Percentiles rank a stretch among this genome's conserved stretches.
Evolutionary conservation across 2,113 vertebrate species (phyloP).

Genomic region (Leuciscus idus): DNA sequence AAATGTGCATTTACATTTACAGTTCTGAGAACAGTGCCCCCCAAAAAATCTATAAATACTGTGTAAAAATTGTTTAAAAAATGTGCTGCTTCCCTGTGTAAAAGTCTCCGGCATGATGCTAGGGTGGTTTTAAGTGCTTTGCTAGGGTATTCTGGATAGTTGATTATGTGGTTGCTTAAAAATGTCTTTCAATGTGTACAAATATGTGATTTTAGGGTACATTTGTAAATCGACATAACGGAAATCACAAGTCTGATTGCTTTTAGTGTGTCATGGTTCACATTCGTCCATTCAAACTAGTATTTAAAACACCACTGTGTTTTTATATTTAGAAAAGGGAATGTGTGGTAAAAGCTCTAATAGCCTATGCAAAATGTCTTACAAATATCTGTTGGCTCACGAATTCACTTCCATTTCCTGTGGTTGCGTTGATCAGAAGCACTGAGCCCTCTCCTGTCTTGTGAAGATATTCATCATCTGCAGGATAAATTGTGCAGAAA

Average conservation of each 20-base stretch:
- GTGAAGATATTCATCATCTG: conserved; percentile 74
- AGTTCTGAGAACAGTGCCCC: background rate
- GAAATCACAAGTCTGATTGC: too few species aligned
- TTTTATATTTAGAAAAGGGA: background rate
- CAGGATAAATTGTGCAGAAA: conserved; percentile 1
- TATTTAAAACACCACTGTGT: background rate
- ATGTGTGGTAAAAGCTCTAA: background rate
- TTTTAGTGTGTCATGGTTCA: background rate
- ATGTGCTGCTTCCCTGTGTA: background rate
- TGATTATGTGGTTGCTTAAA: background rate
- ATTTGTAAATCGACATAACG: too few species aligned
- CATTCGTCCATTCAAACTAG: background rate
- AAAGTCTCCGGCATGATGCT: background rate
- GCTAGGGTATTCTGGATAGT: background rate
- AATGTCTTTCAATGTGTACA: background rate
- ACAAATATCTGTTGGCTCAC: conserved; percentile 82
- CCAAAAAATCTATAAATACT: too few species aligned
- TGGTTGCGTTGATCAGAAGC: conserved; percentile 74
- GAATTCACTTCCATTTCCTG: conserved; percentile 63
- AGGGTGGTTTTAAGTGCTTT: background rate
- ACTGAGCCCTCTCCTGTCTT: conserved; percentile 72
- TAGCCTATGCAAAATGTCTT: conserved; percentile 58
- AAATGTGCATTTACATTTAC: background rate
- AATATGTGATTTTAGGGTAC: background rate
- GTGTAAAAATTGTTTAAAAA: too few species aligned